phyloP scores from a whole-genome alignment of 2,113 vertebrate species.

The Syrrhaptes paradoxus region DNA sequence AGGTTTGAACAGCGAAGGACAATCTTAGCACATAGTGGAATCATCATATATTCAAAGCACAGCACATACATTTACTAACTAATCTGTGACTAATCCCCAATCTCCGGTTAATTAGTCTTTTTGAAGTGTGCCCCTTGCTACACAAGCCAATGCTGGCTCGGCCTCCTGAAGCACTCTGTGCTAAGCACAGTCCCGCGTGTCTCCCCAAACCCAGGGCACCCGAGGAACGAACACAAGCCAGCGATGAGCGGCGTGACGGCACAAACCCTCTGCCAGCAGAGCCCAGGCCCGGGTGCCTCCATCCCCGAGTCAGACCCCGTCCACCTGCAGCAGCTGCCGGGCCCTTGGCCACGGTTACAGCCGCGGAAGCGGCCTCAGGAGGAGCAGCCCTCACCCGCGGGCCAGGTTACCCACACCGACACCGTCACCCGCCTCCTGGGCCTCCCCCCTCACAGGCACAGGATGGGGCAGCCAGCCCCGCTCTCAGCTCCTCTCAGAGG shows the following conservation, averaged over 20 bases:
- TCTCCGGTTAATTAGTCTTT: background rate
- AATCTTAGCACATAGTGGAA: background rate
- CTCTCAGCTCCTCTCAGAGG: no score
- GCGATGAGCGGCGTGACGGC: rapidly evolving
- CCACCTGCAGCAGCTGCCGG: rapidly evolving
- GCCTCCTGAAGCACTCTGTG: background rate
- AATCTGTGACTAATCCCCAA: background rate
- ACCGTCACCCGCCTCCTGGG: no score
- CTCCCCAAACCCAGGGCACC: background rate
- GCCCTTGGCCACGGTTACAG: rapidly evolving
- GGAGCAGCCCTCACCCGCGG: rapidly evolving
- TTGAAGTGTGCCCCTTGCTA: background rate
- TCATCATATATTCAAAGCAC: background rate
- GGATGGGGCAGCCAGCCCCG: rapidly evolving
- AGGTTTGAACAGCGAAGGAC: background rate
- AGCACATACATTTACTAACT: background rate
- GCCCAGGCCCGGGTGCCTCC: rapidly evolving
- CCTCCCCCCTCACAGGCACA: background rate
- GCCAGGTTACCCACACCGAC: rapidly evolving
- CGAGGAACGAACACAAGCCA: background rate
- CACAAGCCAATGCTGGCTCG: background rate
- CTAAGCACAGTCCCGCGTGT: rapidly evolving
- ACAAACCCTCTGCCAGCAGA: rapidly evolving
- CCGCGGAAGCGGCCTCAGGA: background rate
- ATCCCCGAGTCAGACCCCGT: rapidly evolving